Percentiles rank a stretch among this genome's conserved stretches.
Evolutionary conservation across 2,113 vertebrate species (phyloP).

Genomic region (Myocastor coypus): DNA sequence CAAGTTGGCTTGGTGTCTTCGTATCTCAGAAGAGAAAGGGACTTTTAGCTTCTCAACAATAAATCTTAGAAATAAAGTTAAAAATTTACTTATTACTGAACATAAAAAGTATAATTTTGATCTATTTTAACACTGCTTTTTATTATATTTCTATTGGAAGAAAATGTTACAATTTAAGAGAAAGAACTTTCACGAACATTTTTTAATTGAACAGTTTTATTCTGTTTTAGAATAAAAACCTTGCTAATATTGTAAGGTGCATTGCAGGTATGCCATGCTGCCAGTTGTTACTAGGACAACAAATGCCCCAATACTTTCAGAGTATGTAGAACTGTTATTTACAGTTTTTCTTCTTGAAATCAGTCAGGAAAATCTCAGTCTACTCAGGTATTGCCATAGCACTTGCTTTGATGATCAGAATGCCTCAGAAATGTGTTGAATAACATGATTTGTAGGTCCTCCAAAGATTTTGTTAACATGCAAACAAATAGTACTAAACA

Average conservation of each 20-base stretch:
- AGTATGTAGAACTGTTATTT: conserved; percentile 78
- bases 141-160: neutral
- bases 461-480: conserved; percentile 83
- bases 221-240: conserved; percentile 90
- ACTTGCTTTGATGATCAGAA: conserved; percentile 77
- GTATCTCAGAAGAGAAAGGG: neutral
- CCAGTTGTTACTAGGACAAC: conserved; percentile 76
- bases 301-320: conserved; percentile 81
- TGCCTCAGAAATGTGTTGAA: conserved; percentile 70
- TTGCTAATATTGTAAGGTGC: conserved; percentile 81
- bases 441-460: conserved; percentile 83
- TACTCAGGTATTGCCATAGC: conserved; percentile 84
- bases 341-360: conserved; percentile 83
- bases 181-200: conserved; percentile 63
- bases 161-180: conserved; percentile 58
- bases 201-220: conserved; percentile 92
- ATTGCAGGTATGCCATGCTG: conserved; percentile 83
- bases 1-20: neutral
- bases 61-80: neutral
- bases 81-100: conserved; percentile 4
- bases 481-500: conserved; percentile 85
- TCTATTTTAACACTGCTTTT: neutral
- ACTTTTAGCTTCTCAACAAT: neutral
- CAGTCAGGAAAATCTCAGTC: conserved; percentile 76
- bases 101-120: conserved; percentile 12